Base-by-base conservation (phyloP, 1,140 invertebrate genomes). In the Dermatophagoides farinae region DNA sequence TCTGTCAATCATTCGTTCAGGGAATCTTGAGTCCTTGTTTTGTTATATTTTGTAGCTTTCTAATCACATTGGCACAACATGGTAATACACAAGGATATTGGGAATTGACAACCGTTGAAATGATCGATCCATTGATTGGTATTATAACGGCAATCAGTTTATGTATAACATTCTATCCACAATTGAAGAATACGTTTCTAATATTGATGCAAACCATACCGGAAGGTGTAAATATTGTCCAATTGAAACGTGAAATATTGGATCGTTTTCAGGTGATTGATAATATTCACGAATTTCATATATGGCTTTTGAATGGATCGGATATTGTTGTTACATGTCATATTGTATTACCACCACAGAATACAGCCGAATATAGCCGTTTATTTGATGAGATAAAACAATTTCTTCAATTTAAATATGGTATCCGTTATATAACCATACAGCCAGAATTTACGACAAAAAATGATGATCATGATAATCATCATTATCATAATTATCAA, bases 231-330 rank as follows among this genome's bases (percentile, higher is more conserved):
- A 85, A 91, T 64, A 80, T 86, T 49, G 85, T 88, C 71, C 84
- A 82, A 43, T 86, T 92, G 65, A 85, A 91, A 68, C 79, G 82
- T 44, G 41, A 44, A 47, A 14, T 64, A n/a, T 18, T 55, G 2
- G 59, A 39, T 50, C 0, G 22, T 67, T 90, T 91, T 71, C 84
- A 85, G 0, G 80, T 84, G 1, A 86, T 92, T 16, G 71, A 91
- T 49, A 86, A 88, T 1, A 86, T 93, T 22, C 89, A 93, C 67
- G 88, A 93, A 71, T 90, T 93, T 69, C 88, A 92, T 68, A 86
- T 92, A 1, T 92, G 88, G 88, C 86, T 90, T 71, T 75, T 92
- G 62, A 87, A 88, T 22, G 86, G 86, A 1, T 86, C 91, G 71
- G 78, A 87, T 64, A 90, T 91, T 59, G 91, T 93, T 66, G 88